Conservation (phyloP, 2,888 invertebrate species). For the Drosophila pseudotalamancana region DNA sequence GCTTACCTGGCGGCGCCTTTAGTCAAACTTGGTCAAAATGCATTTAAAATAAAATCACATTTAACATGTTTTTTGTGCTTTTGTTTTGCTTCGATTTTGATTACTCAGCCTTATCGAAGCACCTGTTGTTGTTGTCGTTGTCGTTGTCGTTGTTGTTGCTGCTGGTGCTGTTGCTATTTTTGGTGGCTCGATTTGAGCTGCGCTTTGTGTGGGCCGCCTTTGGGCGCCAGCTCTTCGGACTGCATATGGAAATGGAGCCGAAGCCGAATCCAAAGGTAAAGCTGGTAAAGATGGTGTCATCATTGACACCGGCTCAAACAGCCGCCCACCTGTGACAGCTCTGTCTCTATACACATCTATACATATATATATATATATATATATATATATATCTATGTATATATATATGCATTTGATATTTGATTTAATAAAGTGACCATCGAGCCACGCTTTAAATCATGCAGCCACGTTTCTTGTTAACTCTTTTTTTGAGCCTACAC, state of each 20-base stretch:
- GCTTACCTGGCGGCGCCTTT: constrained; percentile 39
- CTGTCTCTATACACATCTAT: background rate
- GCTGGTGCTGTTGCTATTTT: constrained; percentile 3
- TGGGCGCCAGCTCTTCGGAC: constrained; percentile 23
- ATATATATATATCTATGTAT: no score
- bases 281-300: constrained; percentile 67
- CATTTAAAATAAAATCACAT: constrained; percentile 57
- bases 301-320: constrained; percentile 58
- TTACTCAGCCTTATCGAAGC: constrained; percentile 39
- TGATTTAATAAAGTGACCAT: no score
- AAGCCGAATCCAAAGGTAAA: constrained; percentile 7
- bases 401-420: background rate
- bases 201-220: constrained; percentile 30
- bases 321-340: constrained; percentile 29
- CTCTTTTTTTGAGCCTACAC: constrained; percentile 52
- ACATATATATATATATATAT: background rate
- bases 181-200: constrained; percentile 23
- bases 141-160: constrained; percentile 4
- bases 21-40: constrained; percentile 75
- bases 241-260: constrained; percentile 31
- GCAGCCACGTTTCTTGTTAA: constrained; percentile 1
- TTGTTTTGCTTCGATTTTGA: constrained; percentile 31
- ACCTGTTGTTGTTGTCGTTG: constrained; percentile 25
- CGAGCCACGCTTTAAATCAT: constrained; percentile 40
- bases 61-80: constrained; percentile 27